These are phyloP conservation scores for Ctena decussata DNA, from an alignment of 2,888 invertebrate species.

Conservation along the genomic window DNA sequence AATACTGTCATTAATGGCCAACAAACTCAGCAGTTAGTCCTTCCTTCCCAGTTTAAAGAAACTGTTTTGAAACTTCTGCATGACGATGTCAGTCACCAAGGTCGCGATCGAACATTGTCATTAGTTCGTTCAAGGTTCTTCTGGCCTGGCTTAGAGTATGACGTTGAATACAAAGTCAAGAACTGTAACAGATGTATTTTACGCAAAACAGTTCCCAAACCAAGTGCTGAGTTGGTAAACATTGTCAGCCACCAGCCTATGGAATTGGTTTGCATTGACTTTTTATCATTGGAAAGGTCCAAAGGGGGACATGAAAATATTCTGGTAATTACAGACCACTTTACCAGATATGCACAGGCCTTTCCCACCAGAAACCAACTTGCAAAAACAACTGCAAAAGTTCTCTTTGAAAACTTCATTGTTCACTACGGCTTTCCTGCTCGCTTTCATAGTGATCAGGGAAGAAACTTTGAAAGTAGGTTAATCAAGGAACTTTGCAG, in stretches of 20 bases:
- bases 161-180: background rate
- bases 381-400: too few species aligned
- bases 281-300: background rate
- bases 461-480: too few species aligned
- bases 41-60: background rate
- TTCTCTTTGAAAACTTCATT: too few species aligned
- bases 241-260: background rate
- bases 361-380: too few species aligned
- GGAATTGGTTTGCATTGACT: conserved; percentile 18
- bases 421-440: too few species aligned
- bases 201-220: background rate
- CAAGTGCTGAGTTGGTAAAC: background rate
- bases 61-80: background rate
- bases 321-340: background rate
- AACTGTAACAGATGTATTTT: conserved; percentile 4
- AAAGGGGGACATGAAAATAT: conserved; percentile 10
- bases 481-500: too few species aligned
- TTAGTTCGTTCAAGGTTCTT: background rate
- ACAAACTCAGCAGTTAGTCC: background rate
- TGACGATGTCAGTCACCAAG: conserved; percentile 20
- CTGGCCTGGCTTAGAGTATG: conserved; percentile 6
- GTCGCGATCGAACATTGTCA: conserved; percentile 3
- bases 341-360: too few species aligned
- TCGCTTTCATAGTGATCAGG: too few species aligned
- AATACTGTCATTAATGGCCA: background rate